A percentile compares a stretch with the other conserved stretches of the same genome.
phyloP scores from a whole-genome alignment of 53 echinoderm and acorn worm species.

The Temnopleurus reevesii region DNA sequence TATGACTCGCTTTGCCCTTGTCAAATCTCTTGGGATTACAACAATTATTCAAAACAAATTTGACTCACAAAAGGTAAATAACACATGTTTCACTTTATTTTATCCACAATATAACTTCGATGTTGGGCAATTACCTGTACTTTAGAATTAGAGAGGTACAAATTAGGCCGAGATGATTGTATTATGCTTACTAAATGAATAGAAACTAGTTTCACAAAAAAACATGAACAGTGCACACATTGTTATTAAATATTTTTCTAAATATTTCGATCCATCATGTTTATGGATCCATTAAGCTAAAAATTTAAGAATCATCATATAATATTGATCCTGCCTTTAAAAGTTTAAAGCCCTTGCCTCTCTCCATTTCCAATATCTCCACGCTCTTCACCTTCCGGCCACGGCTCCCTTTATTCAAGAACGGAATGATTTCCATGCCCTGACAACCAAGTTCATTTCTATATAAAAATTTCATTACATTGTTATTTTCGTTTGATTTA shows the following conservation, averaged over 20 bases:
- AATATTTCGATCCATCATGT: not conserved
- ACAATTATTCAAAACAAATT: no score
- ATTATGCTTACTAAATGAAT: no score
- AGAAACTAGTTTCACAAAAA: no score
- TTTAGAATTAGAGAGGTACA: no score
- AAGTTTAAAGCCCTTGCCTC: not conserved
- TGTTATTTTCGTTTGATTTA: constrained; percentile 50
- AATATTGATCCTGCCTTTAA: not conserved
- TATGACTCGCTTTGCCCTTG: no score
- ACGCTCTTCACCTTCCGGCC: not conserved
- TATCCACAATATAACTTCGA: no score
- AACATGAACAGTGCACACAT: no score
- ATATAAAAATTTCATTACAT: constrained; percentile 55
- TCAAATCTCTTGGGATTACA: no score
- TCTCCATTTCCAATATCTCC: not conserved
- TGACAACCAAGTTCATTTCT: constrained; percentile 24
- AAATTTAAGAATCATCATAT: not conserved
- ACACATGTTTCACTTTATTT: no score
- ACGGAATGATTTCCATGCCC: not conserved
- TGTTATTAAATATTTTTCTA: not conserved
- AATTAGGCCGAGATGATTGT: no score
- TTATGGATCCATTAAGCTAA: not conserved
- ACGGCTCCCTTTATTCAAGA: not conserved
- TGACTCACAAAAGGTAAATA: no score
- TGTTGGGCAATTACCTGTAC: no score